Percentiles rank a stretch among this genome's conserved stretches.
phyloP scores from a whole-genome alignment of 2,113 vertebrate genomes.

The Gymnocephalus cernua region DNA sequence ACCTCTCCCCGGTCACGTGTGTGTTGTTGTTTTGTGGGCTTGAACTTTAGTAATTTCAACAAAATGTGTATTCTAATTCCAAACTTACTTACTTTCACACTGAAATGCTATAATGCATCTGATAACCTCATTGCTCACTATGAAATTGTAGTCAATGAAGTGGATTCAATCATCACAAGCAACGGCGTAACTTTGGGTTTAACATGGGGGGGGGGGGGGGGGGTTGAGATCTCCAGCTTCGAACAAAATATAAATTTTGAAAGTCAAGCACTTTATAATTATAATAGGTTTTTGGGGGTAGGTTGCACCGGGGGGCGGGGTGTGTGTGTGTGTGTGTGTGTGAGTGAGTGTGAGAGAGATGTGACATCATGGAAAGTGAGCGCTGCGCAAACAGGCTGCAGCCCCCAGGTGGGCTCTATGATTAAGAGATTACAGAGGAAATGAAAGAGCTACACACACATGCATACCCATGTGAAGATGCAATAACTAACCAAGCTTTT shows the following conservation, averaged over 20 bases:
- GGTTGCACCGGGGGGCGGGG: no score
- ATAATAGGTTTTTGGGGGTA: no score
- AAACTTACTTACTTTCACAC: background rate
- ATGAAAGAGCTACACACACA: conserved; percentile 65
- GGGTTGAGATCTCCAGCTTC: no score
- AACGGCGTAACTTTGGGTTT: no score
- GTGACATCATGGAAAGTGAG: conserved; percentile 82
- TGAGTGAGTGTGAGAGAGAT: conserved; percentile 1
- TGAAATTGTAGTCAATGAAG: background rate
- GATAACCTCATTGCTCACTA: background rate
- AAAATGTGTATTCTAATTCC: background rate
- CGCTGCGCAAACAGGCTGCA: conserved; percentile 59
- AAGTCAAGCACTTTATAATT: no score
- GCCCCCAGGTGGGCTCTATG: conserved; percentile 73
- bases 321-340: conserved; percentile 34
- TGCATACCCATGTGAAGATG: conserved; percentile 30
- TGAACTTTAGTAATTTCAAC: background rate
- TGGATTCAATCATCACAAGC: background rate
- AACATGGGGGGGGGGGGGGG: no score
- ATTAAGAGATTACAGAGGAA: conserved; percentile 80
- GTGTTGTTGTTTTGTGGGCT: conserved; percentile 5
- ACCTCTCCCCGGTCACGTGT: conserved; percentile 2
- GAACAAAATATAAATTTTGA: no score
- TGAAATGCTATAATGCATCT: background rate
- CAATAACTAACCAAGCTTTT: conserved; percentile 34